phyloP scores from a whole-genome alignment of 2,797 vertebrate species.

The Syngnathus acus region DNA sequence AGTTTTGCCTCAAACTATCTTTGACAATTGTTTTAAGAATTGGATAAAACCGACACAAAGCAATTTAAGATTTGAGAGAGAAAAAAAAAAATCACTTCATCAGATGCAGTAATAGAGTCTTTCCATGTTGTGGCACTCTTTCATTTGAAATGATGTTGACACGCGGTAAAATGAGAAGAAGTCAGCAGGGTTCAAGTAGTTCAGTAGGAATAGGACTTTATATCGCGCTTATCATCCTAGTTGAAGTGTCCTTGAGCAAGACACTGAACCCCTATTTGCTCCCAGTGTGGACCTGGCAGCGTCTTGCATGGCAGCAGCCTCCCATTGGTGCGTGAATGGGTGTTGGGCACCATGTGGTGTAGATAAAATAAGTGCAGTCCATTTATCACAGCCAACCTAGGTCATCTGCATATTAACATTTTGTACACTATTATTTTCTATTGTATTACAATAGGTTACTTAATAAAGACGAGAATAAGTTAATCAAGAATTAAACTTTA shows the following conservation, averaged over 20 bases:
- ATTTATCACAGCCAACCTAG: neutral
- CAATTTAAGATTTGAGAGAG: too few relatives aligned
- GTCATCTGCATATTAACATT: neutral
- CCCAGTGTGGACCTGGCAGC: too few relatives aligned
- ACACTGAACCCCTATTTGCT: too few relatives aligned
- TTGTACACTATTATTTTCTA: neutral
- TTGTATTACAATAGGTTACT: neutral
- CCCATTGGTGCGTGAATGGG: too few relatives aligned
- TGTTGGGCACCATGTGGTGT: too few relatives aligned
- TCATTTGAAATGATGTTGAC: neutral
- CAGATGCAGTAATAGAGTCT: slow-evolving; percentile 18
- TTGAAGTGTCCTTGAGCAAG: too few relatives aligned
- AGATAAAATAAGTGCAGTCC: neutral
- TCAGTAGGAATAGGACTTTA: too few relatives aligned
- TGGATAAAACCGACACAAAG: neutral
- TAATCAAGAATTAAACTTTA: neutral
- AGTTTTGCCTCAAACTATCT: neutral
- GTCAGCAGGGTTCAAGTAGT: neutral
- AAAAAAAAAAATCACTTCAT: neutral
- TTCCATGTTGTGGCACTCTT: slow-evolving; percentile 40
- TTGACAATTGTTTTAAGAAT: neutral
- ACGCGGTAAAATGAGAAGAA: neutral
- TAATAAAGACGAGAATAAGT: neutral
- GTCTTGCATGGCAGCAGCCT: too few relatives aligned
- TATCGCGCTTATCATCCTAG: neutral